Evolutionary conservation across 2,113 vertebrate genomes (phyloP).

Genomic region (Vulpes lagopus): DNA sequence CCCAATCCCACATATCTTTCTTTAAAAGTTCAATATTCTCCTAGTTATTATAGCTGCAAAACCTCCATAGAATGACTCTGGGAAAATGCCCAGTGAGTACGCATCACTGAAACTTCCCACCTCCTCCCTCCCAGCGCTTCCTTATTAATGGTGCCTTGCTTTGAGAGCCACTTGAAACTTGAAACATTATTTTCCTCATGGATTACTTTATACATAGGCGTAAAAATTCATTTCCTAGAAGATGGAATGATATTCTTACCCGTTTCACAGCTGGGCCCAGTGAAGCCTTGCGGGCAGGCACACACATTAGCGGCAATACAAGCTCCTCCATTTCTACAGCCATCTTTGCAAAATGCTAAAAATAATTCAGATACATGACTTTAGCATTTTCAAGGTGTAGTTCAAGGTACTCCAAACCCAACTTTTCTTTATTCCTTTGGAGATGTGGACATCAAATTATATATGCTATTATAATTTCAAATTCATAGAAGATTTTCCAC

Average conservation of each 20-base stretch:
- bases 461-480: background rate
- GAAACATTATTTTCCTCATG: constrained; percentile 74
- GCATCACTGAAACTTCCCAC: background rate
- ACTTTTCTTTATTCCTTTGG: background rate
- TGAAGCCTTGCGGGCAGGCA: constrained; percentile 97
- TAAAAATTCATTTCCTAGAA: constrained; percentile 62
- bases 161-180: constrained; percentile 64
- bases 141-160: constrained; percentile 5
- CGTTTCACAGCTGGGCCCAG: constrained; percentile 95
- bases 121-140: background rate
- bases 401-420: background rate
- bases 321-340: constrained; percentile 96
- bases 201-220: constrained; percentile 66
- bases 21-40: constrained; percentile 63
- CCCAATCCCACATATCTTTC: constrained; percentile 56
- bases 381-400: background rate
- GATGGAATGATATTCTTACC: constrained; percentile 89
- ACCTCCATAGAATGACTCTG: constrained; percentile 25
- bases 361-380: constrained; percentile 80
- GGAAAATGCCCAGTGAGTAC: constrained; percentile 45
- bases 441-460: background rate
- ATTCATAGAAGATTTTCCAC: background rate
- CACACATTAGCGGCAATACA: constrained; percentile 96
- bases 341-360: constrained; percentile 95
- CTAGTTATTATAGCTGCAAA: constrained; percentile 72